Conservation (phyloP, 2,888 invertebrate species). For the Stictocephala bisonia region DNA sequence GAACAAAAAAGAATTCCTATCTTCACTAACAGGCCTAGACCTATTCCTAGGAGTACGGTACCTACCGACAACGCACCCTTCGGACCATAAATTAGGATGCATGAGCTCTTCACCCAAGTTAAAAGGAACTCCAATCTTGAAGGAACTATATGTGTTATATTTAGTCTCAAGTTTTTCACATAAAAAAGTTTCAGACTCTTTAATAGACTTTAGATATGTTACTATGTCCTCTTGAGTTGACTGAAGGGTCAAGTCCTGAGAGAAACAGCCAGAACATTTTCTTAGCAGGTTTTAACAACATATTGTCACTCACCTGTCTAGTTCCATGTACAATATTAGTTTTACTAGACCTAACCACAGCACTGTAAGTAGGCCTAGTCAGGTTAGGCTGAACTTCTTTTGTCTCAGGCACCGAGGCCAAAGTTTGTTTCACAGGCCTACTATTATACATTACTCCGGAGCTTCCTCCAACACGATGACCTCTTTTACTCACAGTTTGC, state of each 20-base stretch:
- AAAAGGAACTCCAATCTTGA: neutral
- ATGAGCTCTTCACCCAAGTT: neutral
- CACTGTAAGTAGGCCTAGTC: slow-evolving; percentile 1
- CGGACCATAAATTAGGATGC: neutral
- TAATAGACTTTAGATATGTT: neutral
- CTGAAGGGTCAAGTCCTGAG: neutral
- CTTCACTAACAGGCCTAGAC: neutral
- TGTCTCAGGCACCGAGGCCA: neutral
- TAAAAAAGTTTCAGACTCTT: neutral
- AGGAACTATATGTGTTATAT: slow-evolving; percentile 1
- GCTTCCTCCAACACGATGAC: too few relatives aligned
- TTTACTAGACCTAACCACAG: neutral
- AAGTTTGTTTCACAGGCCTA: too few relatives aligned
- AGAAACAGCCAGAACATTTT: neutral
- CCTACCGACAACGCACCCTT: neutral
- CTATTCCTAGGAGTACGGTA: neutral
- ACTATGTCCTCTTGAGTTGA: neutral
- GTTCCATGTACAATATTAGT: slow-evolving; percentile 7
- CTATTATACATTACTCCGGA: too few relatives aligned
- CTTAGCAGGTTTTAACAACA: neutral
- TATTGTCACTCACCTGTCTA: neutral
- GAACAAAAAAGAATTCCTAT: neutral
- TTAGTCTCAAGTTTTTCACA: neutral
- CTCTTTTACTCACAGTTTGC: too few relatives aligned
- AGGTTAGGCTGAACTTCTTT: too few relatives aligned